These are phyloP conservation scores for Criorhina ranunculi DNA, from an alignment of 2,888 invertebrate species.

Conservation along the genomic window DNA sequence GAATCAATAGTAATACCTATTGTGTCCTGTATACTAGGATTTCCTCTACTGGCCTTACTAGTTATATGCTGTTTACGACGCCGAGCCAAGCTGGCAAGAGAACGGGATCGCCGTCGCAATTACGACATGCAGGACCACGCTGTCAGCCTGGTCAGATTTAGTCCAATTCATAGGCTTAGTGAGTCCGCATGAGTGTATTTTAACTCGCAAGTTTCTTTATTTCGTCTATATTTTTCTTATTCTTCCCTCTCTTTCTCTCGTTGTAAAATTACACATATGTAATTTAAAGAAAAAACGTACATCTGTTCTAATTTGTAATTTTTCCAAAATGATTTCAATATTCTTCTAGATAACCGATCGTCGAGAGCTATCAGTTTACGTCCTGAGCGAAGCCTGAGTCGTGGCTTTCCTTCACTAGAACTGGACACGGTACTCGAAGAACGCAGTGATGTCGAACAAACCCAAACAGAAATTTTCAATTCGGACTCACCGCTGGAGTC, in stretches of 20 bases:
- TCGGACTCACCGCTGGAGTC: constrained; percentile 84
- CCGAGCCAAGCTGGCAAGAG: constrained; percentile 93
- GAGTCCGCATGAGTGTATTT: constrained; percentile 84
- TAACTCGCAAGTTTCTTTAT: constrained; percentile 55
- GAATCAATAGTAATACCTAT: constrained; percentile 95
- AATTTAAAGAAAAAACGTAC: background rate
- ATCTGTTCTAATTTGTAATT: background rate
- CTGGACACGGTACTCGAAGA: constrained; percentile 94
- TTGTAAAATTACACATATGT: background rate
- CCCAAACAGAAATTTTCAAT: constrained; percentile 85
- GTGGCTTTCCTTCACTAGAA: constrained; percentile 91
- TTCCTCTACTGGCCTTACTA: constrained; percentile 93
- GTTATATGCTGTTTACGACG: constrained; percentile 94
- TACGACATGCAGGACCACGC: constrained; percentile 93
- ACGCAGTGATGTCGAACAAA: constrained; percentile 91
- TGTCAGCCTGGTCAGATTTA: constrained; percentile 91
- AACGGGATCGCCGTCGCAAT: constrained; percentile 92
- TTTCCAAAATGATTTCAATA: background rate
- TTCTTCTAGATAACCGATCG: constrained; percentile 85
- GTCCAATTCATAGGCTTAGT: constrained; percentile 90
- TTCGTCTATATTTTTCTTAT: background rate
- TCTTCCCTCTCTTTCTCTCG: background rate
- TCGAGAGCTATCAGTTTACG: constrained; percentile 87
- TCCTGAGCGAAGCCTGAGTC: constrained; percentile 88
- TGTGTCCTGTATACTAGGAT: constrained; percentile 95